Evolutionary conservation across 2,797 vertebrate genomes (phyloP).

Genomic region (Rhynchonycteris naso): DNA sequence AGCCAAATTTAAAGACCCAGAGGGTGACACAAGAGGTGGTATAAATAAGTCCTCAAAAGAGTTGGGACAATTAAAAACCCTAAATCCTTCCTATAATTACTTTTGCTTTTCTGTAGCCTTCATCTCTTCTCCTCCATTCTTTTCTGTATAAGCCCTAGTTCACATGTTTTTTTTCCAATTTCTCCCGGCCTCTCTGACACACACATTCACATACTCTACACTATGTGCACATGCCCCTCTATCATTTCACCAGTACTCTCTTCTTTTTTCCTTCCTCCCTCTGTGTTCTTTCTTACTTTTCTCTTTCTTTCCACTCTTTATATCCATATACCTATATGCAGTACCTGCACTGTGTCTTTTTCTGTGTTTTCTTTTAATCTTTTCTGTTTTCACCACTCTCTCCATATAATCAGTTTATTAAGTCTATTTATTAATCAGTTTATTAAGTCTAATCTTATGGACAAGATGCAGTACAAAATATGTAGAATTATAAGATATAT

Average conservation of each 20-base stretch:
- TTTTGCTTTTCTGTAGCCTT: neutral
- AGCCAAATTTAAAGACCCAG: conserved; percentile 53
- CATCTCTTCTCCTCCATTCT: neutral
- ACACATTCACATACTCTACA: neutral
- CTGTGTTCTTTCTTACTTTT: neutral
- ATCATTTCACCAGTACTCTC: neutral
- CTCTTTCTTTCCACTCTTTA: neutral
- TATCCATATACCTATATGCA: neutral
- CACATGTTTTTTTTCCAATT: neutral
- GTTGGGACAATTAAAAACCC: neutral
- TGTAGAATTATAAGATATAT: neutral
- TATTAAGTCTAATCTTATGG: neutral
- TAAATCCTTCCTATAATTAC: neutral
- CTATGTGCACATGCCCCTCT: neutral
- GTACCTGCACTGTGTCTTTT: neutral
- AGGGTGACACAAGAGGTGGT: conserved; percentile 29
- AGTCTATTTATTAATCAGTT: neutral
- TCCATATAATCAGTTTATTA: neutral
- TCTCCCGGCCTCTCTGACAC: neutral
- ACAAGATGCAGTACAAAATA: neutral
- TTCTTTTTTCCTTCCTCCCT: neutral
- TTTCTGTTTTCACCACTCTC: neutral
- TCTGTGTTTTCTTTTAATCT: neutral
- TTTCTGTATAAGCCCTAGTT: neutral
- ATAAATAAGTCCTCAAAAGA: conserved; percentile 34